A percentile compares a stretch with the other conserved stretches of the same genome.
These are phyloP conservation scores for Cercopithecus mona DNA, from an alignment of 2,113 vertebrate species.

Conservation along the genomic window DNA sequence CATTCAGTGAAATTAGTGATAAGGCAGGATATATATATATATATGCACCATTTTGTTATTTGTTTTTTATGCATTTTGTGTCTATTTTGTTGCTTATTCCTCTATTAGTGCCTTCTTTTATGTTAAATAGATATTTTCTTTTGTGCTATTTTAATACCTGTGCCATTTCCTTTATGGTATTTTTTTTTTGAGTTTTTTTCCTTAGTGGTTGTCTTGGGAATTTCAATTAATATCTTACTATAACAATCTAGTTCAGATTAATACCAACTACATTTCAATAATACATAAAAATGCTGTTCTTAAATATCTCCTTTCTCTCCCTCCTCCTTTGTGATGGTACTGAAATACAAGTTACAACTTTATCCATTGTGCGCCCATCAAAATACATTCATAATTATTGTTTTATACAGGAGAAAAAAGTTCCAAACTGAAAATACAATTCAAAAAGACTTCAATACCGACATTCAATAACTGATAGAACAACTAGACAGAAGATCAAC, in stretches of 20 bases:
- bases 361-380: background rate
- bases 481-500: background rate
- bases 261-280: constrained; percentile 8
- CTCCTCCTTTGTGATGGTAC: background rate
- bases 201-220: background rate
- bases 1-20: background rate
- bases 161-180: background rate
- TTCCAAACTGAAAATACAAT: background rate
- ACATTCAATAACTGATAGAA: background rate
- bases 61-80: background rate
- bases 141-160: background rate
- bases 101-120: background rate
- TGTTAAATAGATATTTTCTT: background rate
- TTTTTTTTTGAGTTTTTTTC: background rate
- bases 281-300: background rate
- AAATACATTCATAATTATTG: constrained; percentile 15
- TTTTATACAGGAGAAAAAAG: background rate
- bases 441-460: background rate
- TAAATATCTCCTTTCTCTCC: background rate
- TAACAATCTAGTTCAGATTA: constrained; percentile 28
- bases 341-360: constrained; percentile 16
- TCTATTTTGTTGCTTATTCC: background rate
- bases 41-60: background rate
- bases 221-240: background rate
- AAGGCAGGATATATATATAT: background rate